A percentile compares a stretch with the other conserved stretches of the same genome.
Conservation (phyloP, 2,888 invertebrate species). For the Phymatocera aterrima region DNA sequence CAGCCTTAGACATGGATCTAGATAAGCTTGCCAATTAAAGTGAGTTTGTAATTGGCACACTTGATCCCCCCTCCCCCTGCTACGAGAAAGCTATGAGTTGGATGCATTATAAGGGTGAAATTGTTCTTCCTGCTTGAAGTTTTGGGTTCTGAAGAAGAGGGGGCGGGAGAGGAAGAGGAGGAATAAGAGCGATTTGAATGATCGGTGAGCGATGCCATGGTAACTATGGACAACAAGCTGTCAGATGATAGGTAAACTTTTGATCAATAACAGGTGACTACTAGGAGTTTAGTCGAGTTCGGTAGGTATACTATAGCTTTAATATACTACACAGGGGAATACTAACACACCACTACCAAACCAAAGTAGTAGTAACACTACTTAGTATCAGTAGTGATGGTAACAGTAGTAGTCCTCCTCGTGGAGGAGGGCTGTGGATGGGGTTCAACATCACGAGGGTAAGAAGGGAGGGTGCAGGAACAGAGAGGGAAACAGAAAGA, state of each 20-base stretch:
- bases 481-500: constrained; percentile 33
- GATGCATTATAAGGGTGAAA: constrained; percentile 15
- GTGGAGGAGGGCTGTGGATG: constrained; percentile 48
- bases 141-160: constrained; percentile 48
- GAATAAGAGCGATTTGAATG: constrained; percentile 65
- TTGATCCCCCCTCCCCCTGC: constrained; percentile 23
- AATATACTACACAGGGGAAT: constrained; percentile 1
- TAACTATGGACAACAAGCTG: constrained; percentile 74
- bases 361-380: neutral
- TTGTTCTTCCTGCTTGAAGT: constrained; percentile 57
- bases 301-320: constrained; percentile 18
- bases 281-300: constrained; percentile 52
- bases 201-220: constrained; percentile 71
- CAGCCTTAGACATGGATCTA: neutral
- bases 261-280: constrained; percentile 74
- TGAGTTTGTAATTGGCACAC: constrained; percentile 47
- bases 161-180: neutral
- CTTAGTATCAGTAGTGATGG: constrained; percentile 3
- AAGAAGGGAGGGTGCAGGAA: constrained; percentile 47
- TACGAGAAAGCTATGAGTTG: constrained; percentile 43
- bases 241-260: constrained; percentile 74
- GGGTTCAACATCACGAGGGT: constrained; percentile 37
- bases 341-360: constrained; percentile 16
- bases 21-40: constrained; percentile 47
- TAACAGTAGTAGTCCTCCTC: constrained; percentile 10